A percentile compares a stretch with the other conserved stretches of the same genome.
Conservation (phyloP, 2,888 invertebrate genomes). For the Nomada hirtipes region DNA sequence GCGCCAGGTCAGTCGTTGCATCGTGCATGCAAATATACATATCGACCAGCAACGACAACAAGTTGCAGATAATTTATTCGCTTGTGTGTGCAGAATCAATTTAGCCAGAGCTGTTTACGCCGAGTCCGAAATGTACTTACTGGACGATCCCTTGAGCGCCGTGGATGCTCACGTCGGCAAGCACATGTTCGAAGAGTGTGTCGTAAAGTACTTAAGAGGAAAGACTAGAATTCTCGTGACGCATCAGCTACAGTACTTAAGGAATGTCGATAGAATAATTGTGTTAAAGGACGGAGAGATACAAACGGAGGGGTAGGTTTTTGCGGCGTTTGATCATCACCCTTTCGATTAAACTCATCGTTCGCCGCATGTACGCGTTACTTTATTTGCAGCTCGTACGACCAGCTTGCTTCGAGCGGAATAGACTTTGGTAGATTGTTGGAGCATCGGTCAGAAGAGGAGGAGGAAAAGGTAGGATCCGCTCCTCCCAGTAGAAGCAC, state of each 20-base stretch:
- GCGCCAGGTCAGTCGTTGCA: slow-evolving; percentile 84
- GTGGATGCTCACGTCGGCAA: slow-evolving; percentile 97
- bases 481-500: slow-evolving; percentile 73
- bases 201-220: slow-evolving; percentile 86
- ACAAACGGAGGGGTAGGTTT: slow-evolving; percentile 77
- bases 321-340: no score
- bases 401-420: slow-evolving; percentile 89
- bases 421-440: slow-evolving; percentile 92
- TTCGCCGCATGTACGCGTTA: not conserved
- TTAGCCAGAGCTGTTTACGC: slow-evolving; percentile 95
- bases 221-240: slow-evolving; percentile 87
- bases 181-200: slow-evolving; percentile 94
- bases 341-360: not conserved
- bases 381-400: slow-evolving; percentile 85
- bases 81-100: slow-evolving; percentile 87
- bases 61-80: not conserved
- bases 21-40: not conserved
- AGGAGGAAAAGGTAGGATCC: slow-evolving; percentile 75
- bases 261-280: slow-evolving; percentile 81
- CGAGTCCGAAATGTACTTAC: slow-evolving; percentile 93
- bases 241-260: slow-evolving; percentile 87
- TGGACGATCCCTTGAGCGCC: slow-evolving; percentile 96
- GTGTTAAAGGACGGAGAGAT: slow-evolving; percentile 81
- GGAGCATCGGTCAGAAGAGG: slow-evolving; percentile 82
- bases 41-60: not conserved